A percentile compares a stretch with the other conserved stretches of the same genome.
Conservation (phyloP, 2,888 invertebrate species). For the Drosophila gaucha region DNA sequence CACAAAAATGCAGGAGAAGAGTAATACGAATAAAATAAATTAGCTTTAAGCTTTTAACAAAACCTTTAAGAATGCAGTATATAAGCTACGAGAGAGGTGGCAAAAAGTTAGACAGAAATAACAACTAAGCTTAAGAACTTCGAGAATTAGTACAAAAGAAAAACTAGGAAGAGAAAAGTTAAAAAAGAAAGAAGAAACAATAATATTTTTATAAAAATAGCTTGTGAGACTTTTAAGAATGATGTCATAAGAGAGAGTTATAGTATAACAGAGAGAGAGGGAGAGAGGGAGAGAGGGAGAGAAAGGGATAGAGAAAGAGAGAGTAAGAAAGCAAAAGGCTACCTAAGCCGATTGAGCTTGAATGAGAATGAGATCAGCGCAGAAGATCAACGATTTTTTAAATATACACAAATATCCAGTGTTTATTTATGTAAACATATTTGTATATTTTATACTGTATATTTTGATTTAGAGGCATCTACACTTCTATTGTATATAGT, state of each 20-base stretch:
- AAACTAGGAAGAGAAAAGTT: too few species aligned
- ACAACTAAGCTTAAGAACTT: neutral
- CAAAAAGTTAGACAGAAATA: neutral
- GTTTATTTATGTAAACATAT: neutral
- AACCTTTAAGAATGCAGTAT: neutral
- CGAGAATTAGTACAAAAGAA: too few species aligned
- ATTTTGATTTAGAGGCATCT: neutral
- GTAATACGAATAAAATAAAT: neutral
- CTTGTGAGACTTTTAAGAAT: too few species aligned
- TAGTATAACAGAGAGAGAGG: too few species aligned
- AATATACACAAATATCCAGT: neutral
- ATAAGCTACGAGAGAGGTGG: too few species aligned
- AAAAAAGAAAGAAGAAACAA: neutral
- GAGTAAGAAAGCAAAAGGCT: neutral
- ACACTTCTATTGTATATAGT: neutral
- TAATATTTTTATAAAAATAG: too few species aligned
- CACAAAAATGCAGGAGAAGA: neutral
- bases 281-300: neutral
- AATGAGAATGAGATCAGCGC: slow-evolving; percentile 4
- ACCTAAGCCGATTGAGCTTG: neutral
- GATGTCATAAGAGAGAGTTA: neutral
- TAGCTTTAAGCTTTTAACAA: neutral
- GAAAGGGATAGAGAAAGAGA: neutral
- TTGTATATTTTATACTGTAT: neutral
- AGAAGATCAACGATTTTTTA: slow-evolving; percentile 1